These are phyloP conservation scores for Gerris lacustris DNA, from an alignment of 2,888 invertebrate species.

Conservation along the genomic window DNA sequence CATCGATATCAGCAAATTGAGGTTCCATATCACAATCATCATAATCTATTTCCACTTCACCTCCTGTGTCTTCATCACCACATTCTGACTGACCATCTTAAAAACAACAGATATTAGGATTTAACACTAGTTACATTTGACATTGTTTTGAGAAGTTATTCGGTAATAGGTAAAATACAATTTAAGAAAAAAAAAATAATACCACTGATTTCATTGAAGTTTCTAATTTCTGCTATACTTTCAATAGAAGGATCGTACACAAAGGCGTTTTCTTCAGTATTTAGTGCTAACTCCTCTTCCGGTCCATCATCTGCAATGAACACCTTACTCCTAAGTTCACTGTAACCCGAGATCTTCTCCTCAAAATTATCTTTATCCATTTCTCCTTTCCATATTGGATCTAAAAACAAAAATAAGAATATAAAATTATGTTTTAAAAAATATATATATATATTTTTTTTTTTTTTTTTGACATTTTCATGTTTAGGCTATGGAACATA, in stretches of 20 bases:
- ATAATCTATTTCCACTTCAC: not conserved
- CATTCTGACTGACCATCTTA: not conserved
- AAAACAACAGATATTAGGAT: too few relatives aligned
- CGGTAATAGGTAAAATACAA: too few relatives aligned
- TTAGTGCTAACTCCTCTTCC: not conserved
- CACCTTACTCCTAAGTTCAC: not conserved
- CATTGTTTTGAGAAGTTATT: too few relatives aligned
- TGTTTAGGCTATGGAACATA: too few relatives aligned
- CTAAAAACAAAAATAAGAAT: not conserved
- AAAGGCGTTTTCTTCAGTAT: not conserved
- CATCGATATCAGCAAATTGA: not conserved
- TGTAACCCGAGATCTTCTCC: not conserved
- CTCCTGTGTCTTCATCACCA: not conserved
- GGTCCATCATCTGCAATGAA: not conserved
- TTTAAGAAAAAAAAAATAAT: not conserved
- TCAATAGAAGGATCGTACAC: not conserved
- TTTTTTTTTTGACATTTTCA: too few relatives aligned
- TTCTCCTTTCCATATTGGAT: not conserved
- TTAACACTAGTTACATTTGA: too few relatives aligned
- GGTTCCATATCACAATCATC: not conserved
- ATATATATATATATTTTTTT: too few relatives aligned
- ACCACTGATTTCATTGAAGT: not conserved
- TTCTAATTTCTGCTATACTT: not conserved
- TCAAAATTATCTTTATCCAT: not conserved
- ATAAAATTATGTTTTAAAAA: too few relatives aligned